phyloP scores from a whole-genome alignment of 2,113 vertebrate genomes.

The Grammomys dolichurus region DNA sequence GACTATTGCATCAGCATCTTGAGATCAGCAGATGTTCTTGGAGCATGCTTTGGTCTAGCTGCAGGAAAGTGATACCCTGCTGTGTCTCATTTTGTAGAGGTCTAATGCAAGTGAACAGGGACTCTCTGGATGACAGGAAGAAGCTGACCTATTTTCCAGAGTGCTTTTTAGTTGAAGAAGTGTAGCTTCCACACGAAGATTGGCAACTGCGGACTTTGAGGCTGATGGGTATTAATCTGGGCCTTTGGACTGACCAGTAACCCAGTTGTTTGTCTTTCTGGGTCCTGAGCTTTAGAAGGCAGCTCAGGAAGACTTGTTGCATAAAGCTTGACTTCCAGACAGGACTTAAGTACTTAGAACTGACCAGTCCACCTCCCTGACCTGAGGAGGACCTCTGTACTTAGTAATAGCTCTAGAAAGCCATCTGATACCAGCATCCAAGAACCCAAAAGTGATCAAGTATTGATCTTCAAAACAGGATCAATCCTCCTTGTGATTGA shows the following conservation, averaged over 20 bases:
- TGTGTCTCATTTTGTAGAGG: neutral
- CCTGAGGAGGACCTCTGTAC: neutral
- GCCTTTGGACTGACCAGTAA: fast-evolving
- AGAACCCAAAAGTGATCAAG: fast-evolving
- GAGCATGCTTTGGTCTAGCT: fast-evolving
- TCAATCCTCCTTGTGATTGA: neutral
- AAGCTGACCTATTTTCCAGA: neutral
- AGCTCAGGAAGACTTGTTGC: neutral
- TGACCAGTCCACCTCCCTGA: neutral
- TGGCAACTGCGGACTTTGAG: neutral
- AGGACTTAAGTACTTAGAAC: neutral
- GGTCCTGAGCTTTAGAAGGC: fast-evolving
- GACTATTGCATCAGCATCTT: fast-evolving
- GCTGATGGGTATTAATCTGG: fast-evolving
- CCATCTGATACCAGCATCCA: neutral
- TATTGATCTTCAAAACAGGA: no score
- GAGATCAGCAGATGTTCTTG: fast-evolving
- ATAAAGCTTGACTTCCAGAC: neutral
- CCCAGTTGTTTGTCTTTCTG: fast-evolving
- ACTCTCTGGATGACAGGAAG: fast-evolving
- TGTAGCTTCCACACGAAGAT: neutral
- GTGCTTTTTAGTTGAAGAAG: neutral
- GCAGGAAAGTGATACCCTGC: fast-evolving
- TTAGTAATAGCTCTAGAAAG: fast-evolving
- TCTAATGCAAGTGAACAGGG: neutral